Evolutionary conservation across 2,888 invertebrate genomes (phyloP), one percentile per base, ranked within the genome.

Genomic region (Thymelicus acteon): DNA sequence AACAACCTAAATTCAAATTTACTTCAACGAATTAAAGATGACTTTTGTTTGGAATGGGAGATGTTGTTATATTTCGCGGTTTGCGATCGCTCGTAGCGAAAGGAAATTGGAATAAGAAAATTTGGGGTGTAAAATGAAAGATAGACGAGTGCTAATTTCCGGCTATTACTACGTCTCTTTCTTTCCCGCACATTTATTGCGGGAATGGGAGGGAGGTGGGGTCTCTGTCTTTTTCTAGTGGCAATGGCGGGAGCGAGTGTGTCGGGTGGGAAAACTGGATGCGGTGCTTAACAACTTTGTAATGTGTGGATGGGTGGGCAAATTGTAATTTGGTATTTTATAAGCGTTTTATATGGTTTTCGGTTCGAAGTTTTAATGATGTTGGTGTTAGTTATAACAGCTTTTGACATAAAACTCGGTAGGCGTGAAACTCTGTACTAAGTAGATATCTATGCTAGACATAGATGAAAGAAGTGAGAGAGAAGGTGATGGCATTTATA

Each of bases 101-200:
- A 91, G 94, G 95, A 95, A 95, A 95, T 95, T 95, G 95, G 95
- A 95, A 95, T 95, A 95, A 95, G 95, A 95, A 95, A 95, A 95
- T 95, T 95, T 95, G 95, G 95, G 95, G 95, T 95, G 95, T 95
- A 95, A 95, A 95, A 95, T 95, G 95, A 95, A 95, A 95, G 95
- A 95, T 95, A 95, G 95, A 95, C 95, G 95, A 95, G 95, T 95
- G 93, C 95, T 95, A 95, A 95, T 95, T 95, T 95, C 95, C 95
- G 95, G 95, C 91, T 90, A 91, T 92, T 92, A 91, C 86, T 92
- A 86, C 89, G 90, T 93, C 93, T 92, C 93, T 92, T 92, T 93
- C 94, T 91, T 92, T 92, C 93, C 87, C 91, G 88, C 87, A 87
- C 91, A 89, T 90, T 91, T 91, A 91, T 92, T 89, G 90, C 86